These are phyloP conservation scores for Brachystomella parvula DNA, from an alignment of 1,140 invertebrate species.

Conservation along the genomic window DNA sequence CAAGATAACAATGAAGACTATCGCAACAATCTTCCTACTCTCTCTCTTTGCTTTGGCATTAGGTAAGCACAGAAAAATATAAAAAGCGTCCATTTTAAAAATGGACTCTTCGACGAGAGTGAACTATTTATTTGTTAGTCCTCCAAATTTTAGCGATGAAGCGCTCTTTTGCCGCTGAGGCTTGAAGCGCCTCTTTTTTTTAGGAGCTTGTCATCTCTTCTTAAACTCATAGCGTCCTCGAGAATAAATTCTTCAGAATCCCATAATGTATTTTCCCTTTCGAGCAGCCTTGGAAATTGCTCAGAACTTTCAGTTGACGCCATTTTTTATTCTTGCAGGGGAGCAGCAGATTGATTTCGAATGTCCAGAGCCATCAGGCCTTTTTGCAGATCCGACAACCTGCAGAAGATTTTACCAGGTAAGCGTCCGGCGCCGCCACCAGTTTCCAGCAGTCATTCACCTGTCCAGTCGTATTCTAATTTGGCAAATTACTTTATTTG, in stretches of 20 bases:
- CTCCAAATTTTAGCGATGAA: too few species aligned
- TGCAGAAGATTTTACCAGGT: conserved; percentile 82
- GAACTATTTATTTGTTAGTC: too few species aligned
- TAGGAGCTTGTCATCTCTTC: too few species aligned
- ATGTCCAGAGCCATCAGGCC: conserved; percentile 66
- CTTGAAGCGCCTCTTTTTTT: too few species aligned
- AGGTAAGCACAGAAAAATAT: background rate
- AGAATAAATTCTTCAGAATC: too few species aligned
- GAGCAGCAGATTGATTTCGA: conserved; percentile 55
- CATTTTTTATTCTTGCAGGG: conserved; percentile 9
- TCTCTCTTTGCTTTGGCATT: background rate
- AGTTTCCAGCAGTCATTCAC: background rate
- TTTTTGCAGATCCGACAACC: conserved; percentile 80
- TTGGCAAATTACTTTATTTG: background rate
- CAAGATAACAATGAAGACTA: background rate
- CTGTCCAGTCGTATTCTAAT: background rate
- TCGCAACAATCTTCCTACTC: background rate
- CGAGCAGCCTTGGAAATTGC: too few species aligned
- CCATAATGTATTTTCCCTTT: too few species aligned
- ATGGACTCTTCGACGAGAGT: too few species aligned
- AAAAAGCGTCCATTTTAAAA: background rate
- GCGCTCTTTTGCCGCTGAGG: too few species aligned
- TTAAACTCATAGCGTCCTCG: too few species aligned
- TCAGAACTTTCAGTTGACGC: too few species aligned
- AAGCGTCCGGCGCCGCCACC: too few species aligned